phyloP scores from a whole-genome alignment of 2,113 vertebrate species.

The Oncorhynchus kisutch region DNA sequence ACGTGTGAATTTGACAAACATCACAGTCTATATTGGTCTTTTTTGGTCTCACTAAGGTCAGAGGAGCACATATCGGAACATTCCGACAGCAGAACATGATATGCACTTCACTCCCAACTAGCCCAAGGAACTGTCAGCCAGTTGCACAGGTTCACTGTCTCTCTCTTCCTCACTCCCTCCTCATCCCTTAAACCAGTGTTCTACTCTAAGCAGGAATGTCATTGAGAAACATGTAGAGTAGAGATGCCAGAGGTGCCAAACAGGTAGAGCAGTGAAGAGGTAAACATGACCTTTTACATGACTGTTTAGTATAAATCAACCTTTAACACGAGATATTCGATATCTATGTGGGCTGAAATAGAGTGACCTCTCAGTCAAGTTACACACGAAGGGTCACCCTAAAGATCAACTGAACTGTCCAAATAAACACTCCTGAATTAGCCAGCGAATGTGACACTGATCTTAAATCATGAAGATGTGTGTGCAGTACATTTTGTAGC shows the following conservation, averaged over 20 bases:
- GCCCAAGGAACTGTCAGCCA: not conserved
- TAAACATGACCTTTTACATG: not conserved
- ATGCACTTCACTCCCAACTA: not conserved
- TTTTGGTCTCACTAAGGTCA: not conserved
- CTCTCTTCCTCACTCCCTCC: not conserved
- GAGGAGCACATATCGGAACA: not conserved
- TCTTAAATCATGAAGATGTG: too few relatives aligned
- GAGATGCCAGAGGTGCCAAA: not conserved
- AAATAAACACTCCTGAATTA: not conserved
- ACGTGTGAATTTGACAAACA: conserved; percentile 5
- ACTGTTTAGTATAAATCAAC: too few relatives aligned
- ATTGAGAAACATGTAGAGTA: not conserved
- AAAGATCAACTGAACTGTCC: not conserved
- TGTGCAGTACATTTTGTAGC: too few relatives aligned
- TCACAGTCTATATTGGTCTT: not conserved
- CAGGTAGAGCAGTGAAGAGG: not conserved
- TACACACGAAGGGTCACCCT: not conserved
- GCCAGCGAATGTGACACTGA: too few relatives aligned
- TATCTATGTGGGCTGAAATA: not conserved
- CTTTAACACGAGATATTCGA: not conserved
- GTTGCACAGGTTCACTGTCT: not conserved
- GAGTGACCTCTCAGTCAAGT: not conserved
- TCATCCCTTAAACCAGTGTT: not conserved
- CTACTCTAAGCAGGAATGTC: not conserved
- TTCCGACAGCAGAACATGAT: not conserved